phyloP scores from a whole-genome alignment of 2,888 invertebrate species.

The Anticlea derivata region DNA sequence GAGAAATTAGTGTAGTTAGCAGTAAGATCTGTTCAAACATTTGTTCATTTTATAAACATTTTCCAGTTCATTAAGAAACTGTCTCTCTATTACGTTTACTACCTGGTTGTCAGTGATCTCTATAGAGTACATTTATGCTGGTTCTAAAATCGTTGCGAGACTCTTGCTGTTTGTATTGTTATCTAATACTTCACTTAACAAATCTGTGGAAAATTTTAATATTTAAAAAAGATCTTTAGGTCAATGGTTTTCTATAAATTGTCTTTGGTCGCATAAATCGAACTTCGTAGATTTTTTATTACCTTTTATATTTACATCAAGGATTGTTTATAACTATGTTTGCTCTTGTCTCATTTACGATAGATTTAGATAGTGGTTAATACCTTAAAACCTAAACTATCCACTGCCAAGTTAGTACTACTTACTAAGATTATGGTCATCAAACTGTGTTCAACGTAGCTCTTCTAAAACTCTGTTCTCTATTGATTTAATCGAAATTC shows the following conservation, averaged over 20 bases:
- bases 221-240: too few relatives aligned
- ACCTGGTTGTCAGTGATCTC: neutral
- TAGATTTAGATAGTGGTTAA: slow-evolving; percentile 1
- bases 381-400: neutral
- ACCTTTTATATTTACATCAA: too few relatives aligned
- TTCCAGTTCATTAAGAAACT: neutral
- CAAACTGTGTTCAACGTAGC: slow-evolving; percentile 17
- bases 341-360: too few relatives aligned
- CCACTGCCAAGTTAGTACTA: slow-evolving; percentile 6
- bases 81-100: neutral
- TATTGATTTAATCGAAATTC: neutral
- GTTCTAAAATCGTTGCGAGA: too few relatives aligned
- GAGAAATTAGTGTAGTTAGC: slow-evolving; percentile 15
- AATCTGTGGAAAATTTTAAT: too few relatives aligned
- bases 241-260: too few relatives aligned
- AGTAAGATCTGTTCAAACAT: slow-evolving; percentile 3
- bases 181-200: too few relatives aligned
- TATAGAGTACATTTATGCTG: neutral
- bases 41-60: slow-evolving; percentile 1
- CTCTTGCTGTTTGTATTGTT: too few relatives aligned
- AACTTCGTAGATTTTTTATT: too few relatives aligned
- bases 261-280: too few relatives aligned
- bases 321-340: too few relatives aligned
- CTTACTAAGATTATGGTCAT: neutral
- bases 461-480: slow-evolving; percentile 1